Evolutionary conservation across 2,113 vertebrate species (phyloP).

Genomic region (Neodontobutis hainanensis): DNA sequence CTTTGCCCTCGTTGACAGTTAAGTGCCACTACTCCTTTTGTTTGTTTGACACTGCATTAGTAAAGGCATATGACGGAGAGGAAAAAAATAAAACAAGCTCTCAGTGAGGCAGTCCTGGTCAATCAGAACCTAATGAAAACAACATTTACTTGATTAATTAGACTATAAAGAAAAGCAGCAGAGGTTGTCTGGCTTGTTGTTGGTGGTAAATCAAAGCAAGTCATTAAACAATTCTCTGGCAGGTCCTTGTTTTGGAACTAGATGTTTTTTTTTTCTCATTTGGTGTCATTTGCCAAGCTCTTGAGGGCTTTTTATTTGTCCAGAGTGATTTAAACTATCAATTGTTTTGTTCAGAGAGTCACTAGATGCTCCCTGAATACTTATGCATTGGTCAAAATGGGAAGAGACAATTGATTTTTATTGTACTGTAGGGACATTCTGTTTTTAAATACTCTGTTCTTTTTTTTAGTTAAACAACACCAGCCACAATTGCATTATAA

Average conservation of each 20-base stretch:
- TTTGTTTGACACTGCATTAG: constrained; percentile 44
- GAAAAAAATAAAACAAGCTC: constrained; percentile 12
- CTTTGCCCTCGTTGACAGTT: constrained; percentile 55
- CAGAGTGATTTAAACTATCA: constrained; percentile 48
- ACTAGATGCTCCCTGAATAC: constrained; percentile 45
- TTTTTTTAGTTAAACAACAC: constrained; percentile 32
- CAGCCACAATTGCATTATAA: not conserved
- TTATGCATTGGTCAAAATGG: constrained; percentile 24
- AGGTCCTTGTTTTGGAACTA: constrained; percentile 18
- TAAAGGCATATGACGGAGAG: constrained; percentile 29
- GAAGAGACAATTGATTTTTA: constrained; percentile 2
- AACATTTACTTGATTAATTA: constrained; percentile 68
- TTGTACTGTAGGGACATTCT: not conserved
- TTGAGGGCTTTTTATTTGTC: constrained; percentile 33
- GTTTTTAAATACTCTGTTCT: not conserved
- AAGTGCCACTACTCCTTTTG: constrained; percentile 29
- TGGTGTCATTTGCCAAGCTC: constrained; percentile 41
- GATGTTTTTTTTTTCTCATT: constrained; percentile 28
- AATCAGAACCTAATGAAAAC: constrained; percentile 51
- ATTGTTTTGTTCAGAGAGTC: constrained; percentile 45
- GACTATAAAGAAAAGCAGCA: constrained; percentile 32
- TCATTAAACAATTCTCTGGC: constrained; percentile 34
- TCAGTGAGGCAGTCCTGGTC: constrained; percentile 16
- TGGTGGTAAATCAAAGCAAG: constrained; percentile 42
- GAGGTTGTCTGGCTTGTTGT: constrained; percentile 28